These are phyloP conservation scores for Calameuta filiformis DNA, from an alignment of 2,888 invertebrate species.

Conservation along the genomic window DNA sequence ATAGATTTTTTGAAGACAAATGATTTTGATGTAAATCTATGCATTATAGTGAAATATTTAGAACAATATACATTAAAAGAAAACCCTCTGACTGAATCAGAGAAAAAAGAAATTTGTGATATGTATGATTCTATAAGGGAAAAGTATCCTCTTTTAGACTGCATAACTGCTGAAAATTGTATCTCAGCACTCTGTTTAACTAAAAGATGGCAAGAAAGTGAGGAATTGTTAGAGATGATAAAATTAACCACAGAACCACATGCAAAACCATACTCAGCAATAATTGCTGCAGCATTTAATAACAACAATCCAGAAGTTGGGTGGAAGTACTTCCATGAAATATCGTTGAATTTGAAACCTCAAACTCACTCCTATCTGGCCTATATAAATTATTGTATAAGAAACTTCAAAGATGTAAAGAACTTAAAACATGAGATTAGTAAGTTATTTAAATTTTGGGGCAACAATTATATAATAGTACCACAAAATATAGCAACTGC, in stretches of 20 bases:
- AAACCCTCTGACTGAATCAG: constrained; percentile 62
- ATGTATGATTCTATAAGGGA: constrained; percentile 67
- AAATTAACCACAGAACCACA: constrained; percentile 67
- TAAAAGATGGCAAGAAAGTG: constrained; percentile 73
- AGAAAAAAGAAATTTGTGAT: constrained; percentile 70
- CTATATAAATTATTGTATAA: constrained; percentile 69
- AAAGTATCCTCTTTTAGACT: constrained; percentile 72
- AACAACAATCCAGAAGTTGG: constrained; percentile 71
- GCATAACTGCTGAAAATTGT: constrained; percentile 71
- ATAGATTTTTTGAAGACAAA: constrained; percentile 69
- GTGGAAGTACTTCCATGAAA: constrained; percentile 71
- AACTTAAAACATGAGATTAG: constrained; percentile 67
- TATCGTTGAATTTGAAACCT: constrained; percentile 63
- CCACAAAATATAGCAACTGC: constrained; percentile 54
- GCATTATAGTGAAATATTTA: constrained; percentile 71
- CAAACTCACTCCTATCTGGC: constrained; percentile 67
- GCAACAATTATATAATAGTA: constrained; percentile 67
- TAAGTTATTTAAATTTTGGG: constrained; percentile 71
- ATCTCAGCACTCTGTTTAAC: constrained; percentile 75
- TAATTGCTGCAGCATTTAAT: constrained; percentile 72
- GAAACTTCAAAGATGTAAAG: constrained; percentile 62
- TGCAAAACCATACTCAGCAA: constrained; percentile 67
- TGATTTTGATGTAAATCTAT: constrained; percentile 69
- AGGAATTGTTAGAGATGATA: constrained; percentile 73
- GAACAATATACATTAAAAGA: constrained; percentile 67